phyloP scores from a whole-genome alignment of 2,797 vertebrate genomes.

The Rhinichthys osculus region DNA sequence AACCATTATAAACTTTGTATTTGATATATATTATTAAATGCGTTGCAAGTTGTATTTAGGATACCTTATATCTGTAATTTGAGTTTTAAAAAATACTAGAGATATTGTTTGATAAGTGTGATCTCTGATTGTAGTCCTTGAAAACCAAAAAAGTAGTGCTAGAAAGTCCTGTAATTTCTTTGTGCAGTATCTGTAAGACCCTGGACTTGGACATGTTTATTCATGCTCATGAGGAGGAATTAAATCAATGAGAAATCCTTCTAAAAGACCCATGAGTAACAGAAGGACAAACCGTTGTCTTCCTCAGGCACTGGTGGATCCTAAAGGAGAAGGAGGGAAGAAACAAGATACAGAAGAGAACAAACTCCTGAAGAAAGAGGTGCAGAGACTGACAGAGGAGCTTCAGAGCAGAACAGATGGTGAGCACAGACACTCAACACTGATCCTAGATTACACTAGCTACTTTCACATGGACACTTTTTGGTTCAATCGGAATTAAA shows the following conservation, averaged over 20 bases:
- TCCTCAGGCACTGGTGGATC: conserved; percentile 70
- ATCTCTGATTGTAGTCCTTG: no score
- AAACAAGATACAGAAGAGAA: conserved; percentile 67
- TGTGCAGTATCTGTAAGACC: no score
- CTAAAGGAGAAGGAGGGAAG: conserved; percentile 61
- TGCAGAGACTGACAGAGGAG: conserved; percentile 79
- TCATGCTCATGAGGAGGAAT: neutral
- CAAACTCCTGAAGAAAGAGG: conserved; percentile 79
- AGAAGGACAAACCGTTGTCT: neutral
- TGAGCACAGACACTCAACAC: conserved; percentile 64
- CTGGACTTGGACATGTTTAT: neutral
- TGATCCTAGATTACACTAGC: neutral
- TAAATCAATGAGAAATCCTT: neutral
- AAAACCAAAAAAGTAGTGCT: no score
- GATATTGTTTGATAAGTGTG: no score
- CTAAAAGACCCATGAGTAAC: neutral
- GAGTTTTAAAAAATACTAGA: no score
- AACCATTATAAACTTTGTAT: no score
- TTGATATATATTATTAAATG: no score
- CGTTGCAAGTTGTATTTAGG: no score
- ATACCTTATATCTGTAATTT: no score
- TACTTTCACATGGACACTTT: no score
- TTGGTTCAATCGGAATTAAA: no score
- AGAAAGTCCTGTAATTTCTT: no score
- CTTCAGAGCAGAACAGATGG: conserved; percentile 83